These are phyloP conservation scores for Spongilla lacustris DNA, from an alignment of 37 sponge, comb jelly and placozoan species.

Conservation along the genomic window DNA sequence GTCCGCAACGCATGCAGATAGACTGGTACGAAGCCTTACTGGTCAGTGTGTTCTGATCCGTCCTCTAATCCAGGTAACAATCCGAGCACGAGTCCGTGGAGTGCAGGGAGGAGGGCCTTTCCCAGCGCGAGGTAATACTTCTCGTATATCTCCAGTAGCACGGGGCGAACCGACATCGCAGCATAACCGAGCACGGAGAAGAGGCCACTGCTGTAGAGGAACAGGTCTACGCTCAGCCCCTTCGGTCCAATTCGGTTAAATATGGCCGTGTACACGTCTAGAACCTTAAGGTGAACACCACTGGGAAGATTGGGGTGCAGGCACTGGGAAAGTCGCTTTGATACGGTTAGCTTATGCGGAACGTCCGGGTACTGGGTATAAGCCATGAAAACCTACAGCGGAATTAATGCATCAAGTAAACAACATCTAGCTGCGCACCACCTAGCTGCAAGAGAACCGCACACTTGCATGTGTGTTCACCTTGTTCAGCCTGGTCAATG, in stretches of 20 bases:
- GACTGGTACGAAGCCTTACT: not conserved
- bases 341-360: conserved; percentile 74
- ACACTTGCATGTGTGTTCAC: no score
- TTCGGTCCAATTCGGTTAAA: conserved; percentile 78
- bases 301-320: conserved; percentile 90
- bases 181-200: conserved; percentile 85
- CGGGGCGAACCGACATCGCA: conserved; percentile 80
- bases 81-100: conserved; percentile 83
- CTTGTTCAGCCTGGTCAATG: conserved; percentile 77
- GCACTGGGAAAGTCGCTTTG: conserved; percentile 92
- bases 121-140: conserved; percentile 80
- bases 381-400: conserved; percentile 72
- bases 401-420: not conserved
- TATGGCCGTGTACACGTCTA: conserved; percentile 80
- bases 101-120: conserved; percentile 58
- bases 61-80: conserved; percentile 91
- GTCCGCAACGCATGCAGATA: not conserved
- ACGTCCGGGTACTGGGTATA: conserved; percentile 78
- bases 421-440: no score
- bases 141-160: conserved; percentile 81
- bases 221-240: conserved; percentile 65
- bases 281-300: conserved; percentile 85
- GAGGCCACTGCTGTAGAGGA: conserved; percentile 74
- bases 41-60: conserved; percentile 68
- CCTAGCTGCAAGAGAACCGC: no score